These are phyloP conservation scores for Rhinoderma darwinii DNA, from an alignment of 2,113 vertebrate genomes.

Conservation along the genomic window DNA sequence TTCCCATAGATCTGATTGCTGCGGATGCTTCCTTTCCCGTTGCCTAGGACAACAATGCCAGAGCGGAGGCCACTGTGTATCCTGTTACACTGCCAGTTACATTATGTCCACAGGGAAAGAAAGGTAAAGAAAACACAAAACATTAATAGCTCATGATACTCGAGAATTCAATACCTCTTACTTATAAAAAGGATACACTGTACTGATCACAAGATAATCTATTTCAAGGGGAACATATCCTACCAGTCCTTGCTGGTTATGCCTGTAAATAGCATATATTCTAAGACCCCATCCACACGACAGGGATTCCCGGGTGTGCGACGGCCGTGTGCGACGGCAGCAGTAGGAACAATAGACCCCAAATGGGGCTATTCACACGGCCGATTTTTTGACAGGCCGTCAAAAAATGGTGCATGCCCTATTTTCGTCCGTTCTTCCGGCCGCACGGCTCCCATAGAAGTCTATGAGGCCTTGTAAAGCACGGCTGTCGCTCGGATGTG, in stretches of 20 bases:
- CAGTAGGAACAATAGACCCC: too few species aligned
- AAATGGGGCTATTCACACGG: too few species aligned
- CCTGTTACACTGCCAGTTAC: conserved; percentile 82
- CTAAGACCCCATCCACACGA: too few species aligned
- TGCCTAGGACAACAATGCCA: conserved; percentile 88
- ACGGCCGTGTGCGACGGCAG: too few species aligned
- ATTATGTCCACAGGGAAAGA: conserved; percentile 56
- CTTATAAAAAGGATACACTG: not conserved
- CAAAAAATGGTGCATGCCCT: too few species aligned
- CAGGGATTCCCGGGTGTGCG: too few species aligned
- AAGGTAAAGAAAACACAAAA: conserved; percentile 16
- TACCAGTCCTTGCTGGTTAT: not conserved
- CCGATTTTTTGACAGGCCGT: too few species aligned
- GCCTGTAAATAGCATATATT: not conserved
- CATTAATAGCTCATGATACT: not conserved
- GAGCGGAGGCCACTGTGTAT: conserved; percentile 92
- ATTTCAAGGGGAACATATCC: not conserved
- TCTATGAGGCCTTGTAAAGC: too few species aligned
- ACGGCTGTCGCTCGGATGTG: too few species aligned
- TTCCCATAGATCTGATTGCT: conserved; percentile 94
- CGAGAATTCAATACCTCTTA: not conserved
- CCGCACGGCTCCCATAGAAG: too few species aligned
- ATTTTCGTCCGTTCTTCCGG: too few species aligned
- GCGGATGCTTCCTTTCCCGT: conserved; percentile 87
- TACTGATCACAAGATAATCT: not conserved